These are phyloP conservation scores for Argya squamiceps DNA, from an alignment of 2,797 vertebrate genomes.

Conservation along the genomic window DNA sequence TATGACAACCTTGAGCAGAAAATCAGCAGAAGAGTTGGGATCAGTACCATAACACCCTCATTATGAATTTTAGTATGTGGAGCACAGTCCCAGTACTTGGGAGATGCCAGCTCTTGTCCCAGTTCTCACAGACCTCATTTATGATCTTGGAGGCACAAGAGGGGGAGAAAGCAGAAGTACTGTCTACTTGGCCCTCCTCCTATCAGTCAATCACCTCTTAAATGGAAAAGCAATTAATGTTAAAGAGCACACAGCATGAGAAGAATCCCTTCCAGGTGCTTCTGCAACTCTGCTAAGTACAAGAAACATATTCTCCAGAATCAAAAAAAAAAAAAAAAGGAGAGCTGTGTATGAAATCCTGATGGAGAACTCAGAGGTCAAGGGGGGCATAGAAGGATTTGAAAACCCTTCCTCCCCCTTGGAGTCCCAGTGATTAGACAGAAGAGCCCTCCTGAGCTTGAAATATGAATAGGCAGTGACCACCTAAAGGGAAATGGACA, in stretches of 20 bases:
- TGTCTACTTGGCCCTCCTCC: neutral
- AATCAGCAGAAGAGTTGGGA: neutral
- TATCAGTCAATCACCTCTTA: neutral
- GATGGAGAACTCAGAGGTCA: neutral
- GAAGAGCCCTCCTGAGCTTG: neutral
- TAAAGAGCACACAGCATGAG: neutral
- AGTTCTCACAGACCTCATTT: neutral
- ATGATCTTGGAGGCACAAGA: neutral
- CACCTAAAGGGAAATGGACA: neutral
- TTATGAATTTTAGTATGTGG: neutral
- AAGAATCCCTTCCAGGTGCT: neutral
- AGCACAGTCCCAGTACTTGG: neutral
- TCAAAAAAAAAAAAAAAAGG: neutral
- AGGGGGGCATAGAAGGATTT: neutral
- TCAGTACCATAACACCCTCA: neutral
- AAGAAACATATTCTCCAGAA: neutral
- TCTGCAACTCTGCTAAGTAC: neutral
- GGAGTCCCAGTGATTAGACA: neutral
- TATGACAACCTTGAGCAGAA: neutral
- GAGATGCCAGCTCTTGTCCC: neutral
- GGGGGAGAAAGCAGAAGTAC: rapidly evolving
- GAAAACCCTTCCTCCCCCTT: neutral
- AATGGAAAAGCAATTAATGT: neutral
- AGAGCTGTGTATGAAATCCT: neutral
- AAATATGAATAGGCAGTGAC: neutral